Evolutionary conservation across 1,140 invertebrate genomes (phyloP).

Genomic region (Sogatella furcifera): DNA sequence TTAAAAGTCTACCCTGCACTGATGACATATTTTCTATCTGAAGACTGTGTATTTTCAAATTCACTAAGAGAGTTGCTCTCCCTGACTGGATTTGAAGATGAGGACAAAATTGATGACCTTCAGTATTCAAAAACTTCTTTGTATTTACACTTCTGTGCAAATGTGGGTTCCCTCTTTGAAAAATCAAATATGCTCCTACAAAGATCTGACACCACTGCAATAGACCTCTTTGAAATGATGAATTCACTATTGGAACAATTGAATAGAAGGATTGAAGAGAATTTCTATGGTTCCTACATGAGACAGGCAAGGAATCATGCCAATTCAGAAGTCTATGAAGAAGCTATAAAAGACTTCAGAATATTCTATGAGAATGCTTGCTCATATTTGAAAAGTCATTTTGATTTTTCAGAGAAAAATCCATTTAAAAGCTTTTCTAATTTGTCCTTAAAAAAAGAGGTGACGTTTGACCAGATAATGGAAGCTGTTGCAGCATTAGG

Average conservation of each 20-base stretch:
- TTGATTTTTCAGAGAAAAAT: constrained; percentile 6
- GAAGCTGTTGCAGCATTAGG: not conserved
- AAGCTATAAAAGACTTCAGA: constrained; percentile 5
- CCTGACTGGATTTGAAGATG: too few species aligned
- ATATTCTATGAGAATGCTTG: constrained; percentile 5
- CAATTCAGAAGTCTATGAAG: constrained; percentile 4
- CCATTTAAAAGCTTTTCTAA: not conserved
- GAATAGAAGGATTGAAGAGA: constrained; percentile 4
- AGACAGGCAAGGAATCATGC: constrained; percentile 3
- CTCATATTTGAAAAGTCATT: constrained; percentile 3
- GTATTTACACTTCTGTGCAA: constrained; percentile 7
- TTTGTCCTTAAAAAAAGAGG: not conserved
- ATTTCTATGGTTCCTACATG: constrained; percentile 4
- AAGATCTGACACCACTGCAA: constrained; percentile 6
- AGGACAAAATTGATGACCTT: constrained; percentile 1
- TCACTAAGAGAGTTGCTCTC: constrained; percentile 5
- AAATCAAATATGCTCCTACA: not conserved
- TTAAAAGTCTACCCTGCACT: not conserved
- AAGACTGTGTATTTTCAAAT: not conserved
- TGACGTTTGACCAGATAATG: constrained; percentile 4
- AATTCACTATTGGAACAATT: not conserved
- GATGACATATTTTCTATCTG: constrained; percentile 2
- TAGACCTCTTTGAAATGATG: constrained; percentile 2
- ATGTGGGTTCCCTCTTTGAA: constrained; percentile 7
- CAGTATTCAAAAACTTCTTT: constrained; percentile 7